Percentiles rank a stretch among this genome's conserved stretches.
Evolutionary conservation across 2,797 vertebrate genomes (phyloP).

Genomic region (Pempheris klunzingeri): DNA sequence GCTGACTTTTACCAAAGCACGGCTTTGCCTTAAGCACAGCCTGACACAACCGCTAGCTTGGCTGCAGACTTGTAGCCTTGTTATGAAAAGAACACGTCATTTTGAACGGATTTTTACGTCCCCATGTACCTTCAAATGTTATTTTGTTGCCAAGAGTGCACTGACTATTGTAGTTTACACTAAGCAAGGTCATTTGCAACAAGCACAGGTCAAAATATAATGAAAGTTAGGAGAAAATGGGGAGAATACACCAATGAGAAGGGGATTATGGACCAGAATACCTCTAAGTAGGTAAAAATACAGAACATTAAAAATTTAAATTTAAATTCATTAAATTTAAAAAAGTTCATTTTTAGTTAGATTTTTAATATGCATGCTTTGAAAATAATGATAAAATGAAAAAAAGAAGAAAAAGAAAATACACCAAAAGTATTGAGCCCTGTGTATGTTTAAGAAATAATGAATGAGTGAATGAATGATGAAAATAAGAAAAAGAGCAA

Average conservation of each 20-base stretch:
- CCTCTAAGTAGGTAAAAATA: background rate
- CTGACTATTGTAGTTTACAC: background rate
- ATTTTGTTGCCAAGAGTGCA: background rate
- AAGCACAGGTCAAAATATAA: background rate
- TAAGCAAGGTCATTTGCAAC: background rate
- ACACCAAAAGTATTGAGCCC: background rate
- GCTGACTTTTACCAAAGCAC: background rate
- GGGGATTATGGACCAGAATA: background rate
- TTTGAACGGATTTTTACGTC: background rate
- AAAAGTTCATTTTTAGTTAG: background rate
- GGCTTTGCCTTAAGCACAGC: background rate
- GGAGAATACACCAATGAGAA: background rate
- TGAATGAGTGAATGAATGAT: background rate
- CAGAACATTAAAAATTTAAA: background rate
- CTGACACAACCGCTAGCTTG: background rate
- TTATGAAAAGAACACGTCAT: background rate
- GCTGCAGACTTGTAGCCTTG: background rate
- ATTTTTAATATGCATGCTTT: background rate
- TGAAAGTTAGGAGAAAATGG: constrained; percentile 4
- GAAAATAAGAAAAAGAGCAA: background rate
- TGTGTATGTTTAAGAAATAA: background rate
- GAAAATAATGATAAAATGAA: background rate
- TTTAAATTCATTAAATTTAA: background rate
- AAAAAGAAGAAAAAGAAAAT: too few species aligned
- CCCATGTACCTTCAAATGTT: background rate